A percentile compares a stretch with the other conserved stretches of the same genome.
Conservation (phyloP, 2,113 vertebrate species). For the Pomatostomus ruficeps region DNA sequence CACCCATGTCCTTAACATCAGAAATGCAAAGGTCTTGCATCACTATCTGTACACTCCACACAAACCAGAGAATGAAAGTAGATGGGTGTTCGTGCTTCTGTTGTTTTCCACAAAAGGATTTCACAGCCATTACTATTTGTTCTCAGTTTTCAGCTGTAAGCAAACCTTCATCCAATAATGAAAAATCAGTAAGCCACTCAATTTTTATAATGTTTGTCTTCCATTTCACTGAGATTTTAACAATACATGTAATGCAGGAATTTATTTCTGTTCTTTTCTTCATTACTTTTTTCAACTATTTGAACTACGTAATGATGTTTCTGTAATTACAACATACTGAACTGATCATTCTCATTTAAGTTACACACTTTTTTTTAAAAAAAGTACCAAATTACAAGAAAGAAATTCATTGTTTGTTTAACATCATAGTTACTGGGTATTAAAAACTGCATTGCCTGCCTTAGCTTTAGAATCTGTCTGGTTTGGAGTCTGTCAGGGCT, state of each 20-base stretch:
- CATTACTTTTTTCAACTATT: not conserved
- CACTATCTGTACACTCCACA: not conserved
- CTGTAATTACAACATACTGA: not conserved
- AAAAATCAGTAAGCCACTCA: constrained; percentile 37
- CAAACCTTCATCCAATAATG: constrained; percentile 38
- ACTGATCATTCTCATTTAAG: not conserved
- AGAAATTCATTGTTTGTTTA: not conserved
- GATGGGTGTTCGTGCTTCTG: not conserved
- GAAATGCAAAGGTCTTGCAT: not conserved
- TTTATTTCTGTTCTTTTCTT: not conserved
- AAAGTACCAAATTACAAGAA: not conserved
- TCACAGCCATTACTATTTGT: not conserved
- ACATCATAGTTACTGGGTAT: not conserved
- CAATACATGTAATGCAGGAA: not conserved
- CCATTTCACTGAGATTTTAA: constrained; percentile 33
- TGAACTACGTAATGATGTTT: not conserved
- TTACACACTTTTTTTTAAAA: not conserved
- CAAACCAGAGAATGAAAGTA: constrained; percentile 8
- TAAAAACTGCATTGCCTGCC: not conserved
- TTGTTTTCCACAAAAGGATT: constrained; percentile 12
- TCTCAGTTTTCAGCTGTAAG: constrained; percentile 2
- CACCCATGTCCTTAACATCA: not conserved
- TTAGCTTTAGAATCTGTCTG: not conserved
- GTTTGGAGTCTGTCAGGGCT: not conserved
- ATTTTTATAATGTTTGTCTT: constrained; percentile 6